Percentiles rank a stretch among this genome's conserved stretches.
Evolutionary conservation across 2,113 vertebrate genomes (phyloP).

Genomic region (Carassius gibelio): DNA sequence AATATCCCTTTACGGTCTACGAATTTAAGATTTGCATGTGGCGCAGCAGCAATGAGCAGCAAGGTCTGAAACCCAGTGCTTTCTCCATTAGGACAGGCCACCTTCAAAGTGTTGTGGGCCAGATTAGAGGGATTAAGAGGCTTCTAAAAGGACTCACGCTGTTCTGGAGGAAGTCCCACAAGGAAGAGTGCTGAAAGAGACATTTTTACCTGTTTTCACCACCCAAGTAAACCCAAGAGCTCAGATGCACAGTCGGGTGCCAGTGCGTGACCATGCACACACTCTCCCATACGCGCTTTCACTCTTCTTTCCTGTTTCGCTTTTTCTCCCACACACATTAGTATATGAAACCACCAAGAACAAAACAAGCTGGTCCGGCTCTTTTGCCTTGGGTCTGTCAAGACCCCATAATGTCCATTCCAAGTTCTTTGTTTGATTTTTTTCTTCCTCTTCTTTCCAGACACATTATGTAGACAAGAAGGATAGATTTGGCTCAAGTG

Average conservation of each 20-base stretch:
- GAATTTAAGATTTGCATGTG: slow-evolving; percentile 35
- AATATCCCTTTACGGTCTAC: background rate
- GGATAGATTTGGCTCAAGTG: slow-evolving; percentile 57
- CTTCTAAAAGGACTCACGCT: slow-evolving; percentile 89
- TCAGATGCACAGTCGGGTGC: slow-evolving; percentile 39
- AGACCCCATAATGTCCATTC: slow-evolving; percentile 59
- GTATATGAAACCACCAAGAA: slow-evolving; percentile 28
- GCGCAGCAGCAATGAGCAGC: slow-evolving; percentile 31
- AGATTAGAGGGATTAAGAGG: slow-evolving; percentile 96
- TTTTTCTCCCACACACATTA: slow-evolving; percentile 18
- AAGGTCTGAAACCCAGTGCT: slow-evolving; percentile 60
- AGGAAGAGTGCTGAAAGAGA: slow-evolving; percentile 84
- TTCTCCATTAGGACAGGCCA: slow-evolving; percentile 80
- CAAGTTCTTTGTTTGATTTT: slow-evolving; percentile 44
- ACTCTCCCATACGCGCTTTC: slow-evolving; percentile 11
- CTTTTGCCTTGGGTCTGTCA: slow-evolving; percentile 8
- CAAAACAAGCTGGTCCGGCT: slow-evolving; percentile 36
- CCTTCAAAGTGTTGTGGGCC: slow-evolving; percentile 90
- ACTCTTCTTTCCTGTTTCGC: slow-evolving; percentile 12
- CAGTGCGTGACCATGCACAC: slow-evolving; percentile 46
- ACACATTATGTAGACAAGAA: slow-evolving; percentile 56
- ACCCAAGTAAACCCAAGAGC: slow-evolving; percentile 59
- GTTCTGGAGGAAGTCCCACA: slow-evolving; percentile 87
- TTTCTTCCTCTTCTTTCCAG: slow-evolving; percentile 35
- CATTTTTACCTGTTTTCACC: slow-evolving; percentile 82